Percentiles rank a stretch among this genome's conserved stretches.
phyloP scores from a whole-genome alignment of 2,888 invertebrate genomes.

The Oscheius sp. region DNA sequence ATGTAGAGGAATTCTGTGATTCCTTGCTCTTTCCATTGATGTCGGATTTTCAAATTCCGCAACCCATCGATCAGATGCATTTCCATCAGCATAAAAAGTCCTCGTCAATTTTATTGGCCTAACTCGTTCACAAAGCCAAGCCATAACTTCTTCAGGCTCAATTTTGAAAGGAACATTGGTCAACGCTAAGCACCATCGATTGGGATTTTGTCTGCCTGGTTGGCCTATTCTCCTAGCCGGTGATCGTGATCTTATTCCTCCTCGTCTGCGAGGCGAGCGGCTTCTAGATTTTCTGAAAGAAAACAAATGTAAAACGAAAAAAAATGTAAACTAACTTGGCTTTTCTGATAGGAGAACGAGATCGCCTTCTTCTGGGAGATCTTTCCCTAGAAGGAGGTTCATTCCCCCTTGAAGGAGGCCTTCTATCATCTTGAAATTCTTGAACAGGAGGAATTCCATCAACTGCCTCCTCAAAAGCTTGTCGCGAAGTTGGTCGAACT shows the following conservation, averaged over 20 bases:
- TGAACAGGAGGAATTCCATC: slow-evolving; percentile 34
- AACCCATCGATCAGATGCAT: slow-evolving; percentile 63
- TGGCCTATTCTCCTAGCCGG: neutral
- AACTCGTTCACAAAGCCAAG: slow-evolving; percentile 48
- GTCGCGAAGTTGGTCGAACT: slow-evolving; percentile 44
- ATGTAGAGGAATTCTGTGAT: slow-evolving; percentile 31
- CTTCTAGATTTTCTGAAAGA: no score
- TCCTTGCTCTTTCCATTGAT: slow-evolving; percentile 35
- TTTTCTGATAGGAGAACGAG: no score
- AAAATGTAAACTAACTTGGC: no score
- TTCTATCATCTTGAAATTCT: neutral
- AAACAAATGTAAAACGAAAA: no score
- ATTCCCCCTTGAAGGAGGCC: neutral
- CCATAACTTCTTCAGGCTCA: slow-evolving; percentile 50
- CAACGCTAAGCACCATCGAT: slow-evolving; percentile 55
- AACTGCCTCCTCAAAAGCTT: slow-evolving; percentile 47
- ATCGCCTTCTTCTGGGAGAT: neutral
- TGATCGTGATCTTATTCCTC: neutral
- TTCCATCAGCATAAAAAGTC: slow-evolving; percentile 53
- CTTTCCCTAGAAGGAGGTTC: slow-evolving; percentile 12
- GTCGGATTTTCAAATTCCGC: slow-evolving; percentile 56
- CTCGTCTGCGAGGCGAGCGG: neutral
- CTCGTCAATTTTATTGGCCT: slow-evolving; percentile 46
- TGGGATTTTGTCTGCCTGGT: slow-evolving; percentile 36
- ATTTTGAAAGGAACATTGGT: slow-evolving; percentile 61